Conservation (phyloP, 1,140 invertebrate genomes). For the Mactra quadrangularis region DNA sequence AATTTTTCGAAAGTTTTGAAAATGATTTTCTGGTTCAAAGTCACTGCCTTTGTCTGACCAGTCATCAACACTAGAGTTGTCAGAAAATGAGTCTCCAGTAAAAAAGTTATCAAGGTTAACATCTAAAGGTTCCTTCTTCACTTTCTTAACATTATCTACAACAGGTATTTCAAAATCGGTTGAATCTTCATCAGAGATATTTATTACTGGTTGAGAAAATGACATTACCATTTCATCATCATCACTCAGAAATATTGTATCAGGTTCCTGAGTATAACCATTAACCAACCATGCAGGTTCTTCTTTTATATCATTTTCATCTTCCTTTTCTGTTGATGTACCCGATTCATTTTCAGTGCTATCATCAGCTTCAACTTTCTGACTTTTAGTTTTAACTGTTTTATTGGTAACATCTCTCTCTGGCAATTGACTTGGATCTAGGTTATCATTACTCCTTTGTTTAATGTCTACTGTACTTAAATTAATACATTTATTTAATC, state of each 20-base stretch:
- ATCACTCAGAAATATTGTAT: constrained; percentile 45
- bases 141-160: constrained; percentile 27
- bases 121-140: background rate
- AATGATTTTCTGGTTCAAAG: constrained; percentile 50
- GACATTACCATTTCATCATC: constrained; percentile 42
- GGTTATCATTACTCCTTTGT: too few species aligned
- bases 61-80: constrained; percentile 36
- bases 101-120: background rate
- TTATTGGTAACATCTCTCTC: too few species aligned
- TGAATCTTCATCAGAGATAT: constrained; percentile 28
- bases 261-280: constrained; percentile 54
- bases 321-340: background rate
- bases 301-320: background rate
- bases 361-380: background rate
- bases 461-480: too few species aligned
- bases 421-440: too few species aligned
- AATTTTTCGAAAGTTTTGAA: background rate
- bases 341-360: background rate
- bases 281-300: constrained; percentile 32
- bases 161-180: constrained; percentile 5
- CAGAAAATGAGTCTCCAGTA: background rate
- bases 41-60: constrained; percentile 53
- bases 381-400: background rate
- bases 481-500: background rate
- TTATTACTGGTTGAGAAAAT: constrained; percentile 43